These are phyloP conservation scores for Oxyruncus cristatus DNA, from an alignment of 2,113 vertebrate species.

Conservation along the genomic window DNA sequence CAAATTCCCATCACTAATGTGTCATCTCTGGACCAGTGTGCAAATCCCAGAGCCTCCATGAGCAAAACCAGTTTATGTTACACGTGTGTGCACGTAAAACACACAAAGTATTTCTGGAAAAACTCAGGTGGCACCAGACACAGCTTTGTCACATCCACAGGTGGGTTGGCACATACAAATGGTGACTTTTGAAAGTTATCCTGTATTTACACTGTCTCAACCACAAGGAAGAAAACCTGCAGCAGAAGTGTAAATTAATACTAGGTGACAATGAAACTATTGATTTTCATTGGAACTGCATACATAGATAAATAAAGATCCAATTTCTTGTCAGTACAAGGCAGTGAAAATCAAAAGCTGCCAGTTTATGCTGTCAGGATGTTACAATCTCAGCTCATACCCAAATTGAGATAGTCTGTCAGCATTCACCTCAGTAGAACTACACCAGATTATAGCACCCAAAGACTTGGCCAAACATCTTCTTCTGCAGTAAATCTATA, in stretches of 20 bases:
- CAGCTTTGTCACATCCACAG: neutral
- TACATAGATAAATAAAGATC: neutral
- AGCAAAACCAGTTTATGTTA: neutral
- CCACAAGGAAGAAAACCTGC: neutral
- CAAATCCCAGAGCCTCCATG: neutral
- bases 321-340: neutral
- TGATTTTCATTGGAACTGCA: neutral
- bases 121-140: neutral
- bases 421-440: neutral
- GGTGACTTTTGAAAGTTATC: neutral
- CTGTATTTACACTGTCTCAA: neutral
- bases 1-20: neutral
- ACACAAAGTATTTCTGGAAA: neutral
- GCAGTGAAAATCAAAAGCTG: neutral
- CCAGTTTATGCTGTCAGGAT: neutral
- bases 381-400: neutral
- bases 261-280: neutral
- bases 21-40: neutral
- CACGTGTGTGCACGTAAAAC: neutral
- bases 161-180: neutral
- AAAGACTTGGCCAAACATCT: neutral
- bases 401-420: neutral
- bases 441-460: neutral
- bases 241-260: neutral
- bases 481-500: neutral